Evolutionary conservation across 2,888 invertebrate genomes (phyloP).

Genomic region (Empis stercorea): DNA sequence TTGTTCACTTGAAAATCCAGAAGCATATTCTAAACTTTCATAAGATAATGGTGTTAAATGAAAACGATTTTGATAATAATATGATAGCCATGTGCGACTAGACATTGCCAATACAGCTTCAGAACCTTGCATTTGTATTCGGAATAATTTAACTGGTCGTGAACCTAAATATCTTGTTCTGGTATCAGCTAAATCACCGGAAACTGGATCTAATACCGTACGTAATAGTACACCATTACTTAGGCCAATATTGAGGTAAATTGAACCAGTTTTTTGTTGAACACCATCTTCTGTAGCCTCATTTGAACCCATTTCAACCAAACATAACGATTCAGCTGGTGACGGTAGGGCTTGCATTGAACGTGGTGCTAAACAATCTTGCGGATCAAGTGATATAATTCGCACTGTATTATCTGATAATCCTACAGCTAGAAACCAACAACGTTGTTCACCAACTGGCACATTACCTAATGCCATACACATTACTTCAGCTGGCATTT

Average conservation of each 20-base stretch:
- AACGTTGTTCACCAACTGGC: slow-evolving; percentile 86
- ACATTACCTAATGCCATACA: slow-evolving; percentile 97
- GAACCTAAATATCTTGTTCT: slow-evolving; percentile 94
- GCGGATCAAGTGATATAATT: slow-evolving; percentile 93
- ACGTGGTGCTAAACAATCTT: slow-evolving; percentile 85
- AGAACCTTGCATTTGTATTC: slow-evolving; percentile 88
- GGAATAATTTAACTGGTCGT: slow-evolving; percentile 88
- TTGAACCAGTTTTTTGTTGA: slow-evolving; percentile 50
- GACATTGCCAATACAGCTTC: slow-evolving; percentile 98
- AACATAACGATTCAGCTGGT: slow-evolving; percentile 90
- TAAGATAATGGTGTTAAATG: slow-evolving; percentile 93
- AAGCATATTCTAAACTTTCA: slow-evolving; percentile 92
- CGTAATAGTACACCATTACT: slow-evolving; percentile 91
- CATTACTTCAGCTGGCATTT: slow-evolving; percentile 92
- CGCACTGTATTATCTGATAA: slow-evolving; percentile 93
- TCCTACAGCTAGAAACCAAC: slow-evolving; percentile 92
- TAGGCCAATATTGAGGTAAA: slow-evolving; percentile 93
- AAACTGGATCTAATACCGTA: slow-evolving; percentile 88
- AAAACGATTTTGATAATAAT: slow-evolving; percentile 93
- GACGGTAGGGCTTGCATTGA: slow-evolving; percentile 96
- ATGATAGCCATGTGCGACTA: slow-evolving; percentile 94
- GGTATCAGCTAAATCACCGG: slow-evolving; percentile 94
- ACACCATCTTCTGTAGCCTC: slow-evolving; percentile 43
- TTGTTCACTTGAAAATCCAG: slow-evolving; percentile 92
- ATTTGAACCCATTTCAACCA: slow-evolving; percentile 80